Evolutionary conservation across 2,113 vertebrate genomes (phyloP), one percentile per base, ranked within the genome.

Genomic region (Clarias batrachus): DNA sequence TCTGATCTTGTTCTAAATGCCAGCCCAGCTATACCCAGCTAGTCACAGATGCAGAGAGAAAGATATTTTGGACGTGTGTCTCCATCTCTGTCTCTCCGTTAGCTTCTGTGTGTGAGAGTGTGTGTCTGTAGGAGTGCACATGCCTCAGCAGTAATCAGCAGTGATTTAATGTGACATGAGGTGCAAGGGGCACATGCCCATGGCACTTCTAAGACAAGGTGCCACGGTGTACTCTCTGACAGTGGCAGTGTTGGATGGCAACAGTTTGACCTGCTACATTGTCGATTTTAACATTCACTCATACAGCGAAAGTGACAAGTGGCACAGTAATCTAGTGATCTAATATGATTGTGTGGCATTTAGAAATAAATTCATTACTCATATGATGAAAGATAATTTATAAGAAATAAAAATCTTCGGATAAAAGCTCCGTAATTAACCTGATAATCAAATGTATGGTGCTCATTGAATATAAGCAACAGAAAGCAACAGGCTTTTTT

Each of bases 81-180:
- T 78, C 30, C 30, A 54, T 63, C 33, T 65, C 30, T n/a, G 10
- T 73, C 41, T 82, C 59, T 76, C 33, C 85, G 30, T 37, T 60
- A 59, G 54, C 10, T 5, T 62, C n/a, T 81, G 16, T 83, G 59
- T 78, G 76, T 68, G 81, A 16, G 68, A 21, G 66, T 83, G 25
- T 77, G 48, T 82, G 66, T 85, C n/a, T 82, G 21, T 30, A 83
- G 27, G 57, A 57, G 56, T 74, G 82, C 60, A 48, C 63, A 74
- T 81, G 87, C n/a, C 30, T 87, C 59, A 89, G 85, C 52, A 81
- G 48, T 78, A 78, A 85, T 89, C 85, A 85, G 62, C 77, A 41
- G 71, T 87, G 74, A 89, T 89, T 85, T 52, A 82, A 30, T 82
- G 85, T 30, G 88, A 60, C 88, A 84, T 41, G 71, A 70, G 68